Base-by-base conservation (phyloP, 2,888 invertebrate species). In the Antheraea yamamai region DNA sequence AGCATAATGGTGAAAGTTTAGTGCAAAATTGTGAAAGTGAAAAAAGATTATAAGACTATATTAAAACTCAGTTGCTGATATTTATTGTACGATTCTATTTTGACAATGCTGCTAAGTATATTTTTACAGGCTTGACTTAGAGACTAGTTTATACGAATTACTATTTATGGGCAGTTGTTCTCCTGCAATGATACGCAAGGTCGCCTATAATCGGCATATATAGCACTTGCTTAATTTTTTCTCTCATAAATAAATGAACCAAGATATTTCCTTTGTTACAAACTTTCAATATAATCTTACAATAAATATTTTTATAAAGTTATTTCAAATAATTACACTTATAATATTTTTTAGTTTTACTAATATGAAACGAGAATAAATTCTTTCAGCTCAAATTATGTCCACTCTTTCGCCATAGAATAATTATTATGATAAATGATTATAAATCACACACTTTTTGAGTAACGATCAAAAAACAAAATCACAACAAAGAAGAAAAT, bases 401-500 rank as follows among this genome's bases (percentile, higher is more conserved):
- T 30, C 6, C 16, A 66, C 26, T 16, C 14, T 30, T 66, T 30
- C 16, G 26, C 14, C 30, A 66, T 66, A 66, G 16, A 16, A 30
- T 30, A 66, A 30, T 26, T 30, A 30, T 1, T 66, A 30, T 16
- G 30, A 4, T 30, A 66, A 30, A 30, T 30, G 30, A 30, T 66
- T 30, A 16, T 23, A 4, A n/a, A 64, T 30, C 39, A 23, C 70
- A 4, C 58, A 35, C 23, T 61, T 18, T 73, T 16, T 18, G 30
- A 61, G n/a, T 75, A 73, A 73, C 52, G 77, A 76, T 77, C 72
- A 81, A 75, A 76, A 74, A 81, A 51, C 61, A 74, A 75, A 76
- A 73, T 51, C 68, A 75, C 75, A 82, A 78, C 80, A 79, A 83
- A 78, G 80, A 79, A 80, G 78, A 79, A 82, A 81, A 79, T 72